These are phyloP conservation scores for Phycodurus eques DNA, from an alignment of 2,113 vertebrate genomes.

Conservation along the genomic window DNA sequence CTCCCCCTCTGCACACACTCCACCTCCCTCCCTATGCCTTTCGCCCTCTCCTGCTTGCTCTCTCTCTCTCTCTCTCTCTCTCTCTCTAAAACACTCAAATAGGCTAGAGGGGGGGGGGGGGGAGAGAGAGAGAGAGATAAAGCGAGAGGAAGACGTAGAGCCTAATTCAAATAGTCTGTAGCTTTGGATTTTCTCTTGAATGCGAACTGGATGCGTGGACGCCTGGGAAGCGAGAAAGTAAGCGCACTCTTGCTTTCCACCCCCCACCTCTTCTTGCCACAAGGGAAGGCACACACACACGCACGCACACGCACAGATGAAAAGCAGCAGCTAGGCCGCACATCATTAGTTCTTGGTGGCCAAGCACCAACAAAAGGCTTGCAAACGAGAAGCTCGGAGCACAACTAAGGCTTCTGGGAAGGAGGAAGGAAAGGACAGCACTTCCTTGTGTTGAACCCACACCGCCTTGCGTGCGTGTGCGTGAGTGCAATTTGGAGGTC, in stretches of 20 bases:
- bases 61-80: slow-evolving; percentile 28
- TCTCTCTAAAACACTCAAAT: slow-evolving; percentile 32
- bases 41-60: slow-evolving; percentile 24
- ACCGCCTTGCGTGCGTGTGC: slow-evolving; percentile 11
- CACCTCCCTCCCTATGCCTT: slow-evolving; percentile 15
- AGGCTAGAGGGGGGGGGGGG: slow-evolving; percentile 21
- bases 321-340: slow-evolving; percentile 57
- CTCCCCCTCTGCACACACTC: slow-evolving; percentile 61
- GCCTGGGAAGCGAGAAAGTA: neutral
- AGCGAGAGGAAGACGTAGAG: slow-evolving; percentile 17
- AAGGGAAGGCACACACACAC: slow-evolving; percentile 1
- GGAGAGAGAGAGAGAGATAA: slow-evolving; percentile 36
- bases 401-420: slow-evolving; percentile 21
- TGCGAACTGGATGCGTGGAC: slow-evolving; percentile 50
- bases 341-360: slow-evolving; percentile 64
- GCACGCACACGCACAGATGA: slow-evolving; percentile 5
- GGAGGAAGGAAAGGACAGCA: slow-evolving; percentile 26
- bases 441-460: slow-evolving; percentile 56
- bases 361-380: slow-evolving; percentile 63
- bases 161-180: slow-evolving; percentile 34
- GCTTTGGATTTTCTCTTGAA: slow-evolving; percentile 36
- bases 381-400: slow-evolving; percentile 29
- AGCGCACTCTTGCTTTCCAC: neutral
- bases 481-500: slow-evolving; percentile 4
- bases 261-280: slow-evolving; percentile 11